phyloP scores from a whole-genome alignment of 1,140 invertebrate species.

The Bombus confusus region DNA sequence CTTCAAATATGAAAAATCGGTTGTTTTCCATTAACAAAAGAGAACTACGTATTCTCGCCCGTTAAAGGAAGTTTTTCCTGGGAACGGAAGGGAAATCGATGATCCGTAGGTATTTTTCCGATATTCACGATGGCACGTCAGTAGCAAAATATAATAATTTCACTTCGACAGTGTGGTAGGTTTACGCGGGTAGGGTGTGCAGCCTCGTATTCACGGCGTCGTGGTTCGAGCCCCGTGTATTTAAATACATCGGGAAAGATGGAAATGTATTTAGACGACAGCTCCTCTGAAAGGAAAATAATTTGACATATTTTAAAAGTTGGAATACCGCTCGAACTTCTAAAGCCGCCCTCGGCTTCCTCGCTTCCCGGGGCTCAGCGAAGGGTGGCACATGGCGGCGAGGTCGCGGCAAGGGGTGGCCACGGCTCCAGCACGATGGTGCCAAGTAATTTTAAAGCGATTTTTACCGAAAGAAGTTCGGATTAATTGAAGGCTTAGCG shows the following conservation, averaged over 20 bases:
- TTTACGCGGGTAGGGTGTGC: conserved; percentile 3
- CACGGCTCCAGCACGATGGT: conserved; percentile 61
- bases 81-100: conserved; percentile 9
- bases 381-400: conserved; percentile 38
- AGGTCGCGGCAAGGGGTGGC: conserved; percentile 57
- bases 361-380: conserved; percentile 52
- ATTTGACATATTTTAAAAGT: conserved; percentile 81
- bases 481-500: conserved; percentile 74
- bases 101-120: background rate
- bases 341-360: conserved; percentile 68
- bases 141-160: conserved; percentile 34
- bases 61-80: too few relatives aligned
- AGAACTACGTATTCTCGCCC: background rate
- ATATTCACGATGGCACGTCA: background rate
- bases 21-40: background rate
- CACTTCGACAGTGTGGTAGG: conserved; percentile 14
- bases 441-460: conserved; percentile 76
- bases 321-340: conserved; percentile 77
- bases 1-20: background rate
- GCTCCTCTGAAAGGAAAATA: conserved; percentile 74
- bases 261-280: conserved; percentile 74
- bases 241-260: conserved; percentile 72
- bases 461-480: conserved; percentile 76
- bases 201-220: conserved; percentile 57
- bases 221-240: conserved; percentile 63